Conservation (phyloP, 2,797 vertebrate genomes). For the Betta splendens region DNA sequence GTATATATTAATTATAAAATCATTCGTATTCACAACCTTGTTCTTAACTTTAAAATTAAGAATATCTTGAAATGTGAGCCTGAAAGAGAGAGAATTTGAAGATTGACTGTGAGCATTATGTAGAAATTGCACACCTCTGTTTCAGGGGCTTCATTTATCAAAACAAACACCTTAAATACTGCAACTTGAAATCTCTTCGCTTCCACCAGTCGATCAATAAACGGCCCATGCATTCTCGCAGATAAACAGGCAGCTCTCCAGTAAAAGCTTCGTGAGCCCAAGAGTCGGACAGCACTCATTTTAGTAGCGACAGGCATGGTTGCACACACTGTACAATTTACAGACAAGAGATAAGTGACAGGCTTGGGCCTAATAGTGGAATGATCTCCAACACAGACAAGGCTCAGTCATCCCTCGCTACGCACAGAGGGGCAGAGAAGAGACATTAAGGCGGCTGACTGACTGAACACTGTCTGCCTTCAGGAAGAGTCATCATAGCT, state of each 20-base stretch:
- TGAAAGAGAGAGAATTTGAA: constrained; percentile 38
- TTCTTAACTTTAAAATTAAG: constrained; percentile 49
- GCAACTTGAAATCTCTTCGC: constrained; percentile 12
- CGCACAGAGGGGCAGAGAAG: constrained; percentile 71
- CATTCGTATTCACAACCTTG: constrained; percentile 55
- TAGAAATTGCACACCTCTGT: constrained; percentile 33
- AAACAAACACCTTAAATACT: constrained; percentile 31
- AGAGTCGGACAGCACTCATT: constrained; percentile 24
- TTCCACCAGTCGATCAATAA: constrained; percentile 17
- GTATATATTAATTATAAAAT: constrained; percentile 73
- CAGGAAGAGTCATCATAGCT: constrained; percentile 74
- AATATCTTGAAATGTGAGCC: constrained; percentile 37
- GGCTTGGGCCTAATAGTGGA: constrained; percentile 47
- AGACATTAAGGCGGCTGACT: constrained; percentile 77
- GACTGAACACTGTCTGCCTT: constrained; percentile 76
- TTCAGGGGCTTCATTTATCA: constrained; percentile 23
- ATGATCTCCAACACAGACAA: constrained; percentile 74
- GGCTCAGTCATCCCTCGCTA: constrained; percentile 74
- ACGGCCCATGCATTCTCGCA: constrained; percentile 28
- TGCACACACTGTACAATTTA: constrained; percentile 31
- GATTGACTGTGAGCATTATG: constrained; percentile 34
- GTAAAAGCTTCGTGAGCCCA: constrained; percentile 18
- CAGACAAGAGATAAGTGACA: constrained; percentile 31
- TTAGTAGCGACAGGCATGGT: constrained; percentile 17
- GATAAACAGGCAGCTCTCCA: constrained; percentile 13